phyloP scores from a whole-genome alignment of 2,888 invertebrate species.

The Melanophora roralis region DNA sequence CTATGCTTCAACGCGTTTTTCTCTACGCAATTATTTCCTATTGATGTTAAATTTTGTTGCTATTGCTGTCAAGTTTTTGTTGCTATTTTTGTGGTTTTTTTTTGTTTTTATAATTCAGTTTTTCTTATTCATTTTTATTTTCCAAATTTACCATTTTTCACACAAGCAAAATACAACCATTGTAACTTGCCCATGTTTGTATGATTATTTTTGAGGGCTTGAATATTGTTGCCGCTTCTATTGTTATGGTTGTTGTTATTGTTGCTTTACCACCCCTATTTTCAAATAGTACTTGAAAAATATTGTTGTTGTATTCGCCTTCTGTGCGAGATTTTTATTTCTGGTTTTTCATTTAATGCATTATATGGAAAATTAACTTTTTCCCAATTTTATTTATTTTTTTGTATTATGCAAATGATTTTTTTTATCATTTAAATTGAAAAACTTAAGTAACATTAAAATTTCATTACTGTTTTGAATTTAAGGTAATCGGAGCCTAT shows the following conservation, averaged over 20 bases:
- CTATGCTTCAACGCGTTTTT: conserved; percentile 59
- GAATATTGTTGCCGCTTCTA: conserved; percentile 19
- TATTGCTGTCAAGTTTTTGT: conserved; percentile 22
- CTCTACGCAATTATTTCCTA: conserved; percentile 52
- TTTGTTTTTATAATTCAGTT: conserved; percentile 12
- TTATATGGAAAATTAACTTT: conserved; percentile 57
- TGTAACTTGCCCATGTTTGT: background rate
- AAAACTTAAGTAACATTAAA: background rate
- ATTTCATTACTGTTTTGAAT: background rate
- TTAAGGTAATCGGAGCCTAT: conserved; percentile 5
- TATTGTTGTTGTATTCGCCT: background rate
- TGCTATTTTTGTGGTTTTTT: conserved; percentile 43
- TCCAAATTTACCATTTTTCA: conserved; percentile 13
- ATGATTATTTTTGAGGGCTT: conserved; percentile 22
- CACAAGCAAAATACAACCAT: background rate
- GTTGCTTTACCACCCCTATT: conserved; percentile 33
- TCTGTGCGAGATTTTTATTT: conserved; percentile 33
- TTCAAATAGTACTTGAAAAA: background rate
- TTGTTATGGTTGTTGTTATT: background rate
- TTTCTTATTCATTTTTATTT: conserved; percentile 27
- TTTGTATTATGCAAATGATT: too few species aligned
- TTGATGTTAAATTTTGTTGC: conserved; percentile 43
- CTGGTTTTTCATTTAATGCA: conserved; percentile 26
- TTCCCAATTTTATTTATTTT: conserved; percentile 11
- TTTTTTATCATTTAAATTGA: background rate